Conservation (phyloP, 2,888 invertebrate species). For the Eupithecia subfuscata region DNA sequence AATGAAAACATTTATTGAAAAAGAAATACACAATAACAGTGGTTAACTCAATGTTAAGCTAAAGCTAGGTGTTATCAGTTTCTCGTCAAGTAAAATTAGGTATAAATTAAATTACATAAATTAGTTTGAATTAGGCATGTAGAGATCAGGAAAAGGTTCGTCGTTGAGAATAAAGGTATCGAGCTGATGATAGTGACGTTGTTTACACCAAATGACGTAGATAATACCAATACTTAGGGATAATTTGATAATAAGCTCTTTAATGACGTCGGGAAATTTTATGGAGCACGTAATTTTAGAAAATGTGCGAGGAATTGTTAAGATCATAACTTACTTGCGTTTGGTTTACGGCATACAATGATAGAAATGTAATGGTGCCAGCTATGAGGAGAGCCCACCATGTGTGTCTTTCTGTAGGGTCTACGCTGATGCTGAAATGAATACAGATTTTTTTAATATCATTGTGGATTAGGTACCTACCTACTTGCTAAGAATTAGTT, state of each 20-base stretch:
- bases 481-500: neutral
- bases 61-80: no score
- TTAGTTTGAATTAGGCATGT: no score
- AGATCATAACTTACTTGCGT: constrained; percentile 81
- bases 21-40: no score
- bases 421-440: constrained; percentile 86
- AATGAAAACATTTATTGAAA: no score
- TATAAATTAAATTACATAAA: no score
- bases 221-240: no score
- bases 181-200: neutral
- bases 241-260: neutral
- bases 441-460: neutral
- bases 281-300: neutral
- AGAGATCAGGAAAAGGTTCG: no score
- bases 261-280: neutral
- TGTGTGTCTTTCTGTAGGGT: constrained; percentile 92
- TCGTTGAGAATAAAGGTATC: no score
- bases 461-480: neutral
- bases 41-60: no score
- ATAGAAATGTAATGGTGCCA: constrained; percentile 91
- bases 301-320: neutral
- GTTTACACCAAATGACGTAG: neutral
- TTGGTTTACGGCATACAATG: constrained; percentile 94
- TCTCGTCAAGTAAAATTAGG: no score
- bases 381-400: constrained; percentile 93